A percentile compares a stretch with the other conserved stretches of the same genome.
Evolutionary conservation across 2,113 vertebrate species (phyloP).

Genomic region (Varanus komodoensis): DNA sequence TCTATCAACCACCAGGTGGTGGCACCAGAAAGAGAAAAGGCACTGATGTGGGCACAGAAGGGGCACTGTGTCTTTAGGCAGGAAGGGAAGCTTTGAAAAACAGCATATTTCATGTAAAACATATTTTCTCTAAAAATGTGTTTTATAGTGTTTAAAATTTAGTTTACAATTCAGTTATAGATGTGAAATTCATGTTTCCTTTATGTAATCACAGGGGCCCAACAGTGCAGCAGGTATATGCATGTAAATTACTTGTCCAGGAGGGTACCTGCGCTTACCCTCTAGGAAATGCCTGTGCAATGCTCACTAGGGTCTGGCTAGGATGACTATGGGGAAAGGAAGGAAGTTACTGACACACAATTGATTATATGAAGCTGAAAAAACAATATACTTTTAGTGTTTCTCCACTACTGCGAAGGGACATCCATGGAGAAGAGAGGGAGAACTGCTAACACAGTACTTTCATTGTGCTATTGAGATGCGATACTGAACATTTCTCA

Average conservation of each 20-base stretch:
- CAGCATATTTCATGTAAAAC: background rate
- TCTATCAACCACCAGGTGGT: background rate
- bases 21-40: background rate
- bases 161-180: background rate
- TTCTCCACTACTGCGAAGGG: background rate
- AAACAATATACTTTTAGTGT: background rate
- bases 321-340: background rate
- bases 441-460: background rate
- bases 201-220: too few relatives aligned
- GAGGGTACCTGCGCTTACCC: too few relatives aligned
- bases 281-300: background rate
- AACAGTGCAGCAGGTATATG: too few relatives aligned
- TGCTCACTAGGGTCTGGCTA: background rate
- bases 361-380: background rate
- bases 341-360: background rate
- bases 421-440: background rate
- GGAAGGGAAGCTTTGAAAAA: background rate
- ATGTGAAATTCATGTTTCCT: too few relatives aligned
- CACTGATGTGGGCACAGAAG: background rate
- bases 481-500: too few relatives aligned
- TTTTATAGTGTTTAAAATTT: background rate
- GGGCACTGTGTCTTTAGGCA: too few relatives aligned
- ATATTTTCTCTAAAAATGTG: background rate
- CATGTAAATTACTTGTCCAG: background rate
- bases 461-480: too few relatives aligned